Base-by-base conservation (phyloP, 2,113 vertebrate genomes). In the Leucosticte australis region DNA sequence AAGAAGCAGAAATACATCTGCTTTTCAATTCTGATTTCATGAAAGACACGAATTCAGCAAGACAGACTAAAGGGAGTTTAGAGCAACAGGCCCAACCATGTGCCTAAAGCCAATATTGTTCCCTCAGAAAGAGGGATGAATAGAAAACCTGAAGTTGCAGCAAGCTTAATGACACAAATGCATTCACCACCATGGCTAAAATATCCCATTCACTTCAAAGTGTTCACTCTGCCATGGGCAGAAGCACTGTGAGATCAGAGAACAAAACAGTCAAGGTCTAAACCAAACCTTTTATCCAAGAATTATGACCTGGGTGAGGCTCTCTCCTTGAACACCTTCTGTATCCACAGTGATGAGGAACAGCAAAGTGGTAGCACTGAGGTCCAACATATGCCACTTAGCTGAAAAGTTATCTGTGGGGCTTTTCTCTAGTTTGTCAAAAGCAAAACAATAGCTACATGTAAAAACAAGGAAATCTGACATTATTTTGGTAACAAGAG, bases 71-170 rank as follows among this genome's bases (percentile, higher is more conserved):
- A 44, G 7, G 9, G 16, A 53, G 6, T 20, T 57, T 56, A 27
- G 24, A 86, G 7, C 0, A 1, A 53, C 13, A 70, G 70, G 4
- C 15, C 18, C 9, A 37, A 7, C 20, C 2, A 0, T 50, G 7
- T 21, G 5, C 14, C 35, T 68, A 27, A 63, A 64, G 28, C 10
- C 19, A 44, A 42, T 75, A 31, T 16, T 87, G 2, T n/a, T 90
- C n/a, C 14, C 17, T 33, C 31, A 65, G n/a, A 22, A 39, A 28
- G 26, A 68, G 68, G 9, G 17, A 59, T 6, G 7, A 73, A 33
- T 8, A 71, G n/a, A 75, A 79, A 57, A 80, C 41, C 1, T 50
- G 39, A 82, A 80, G 26, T 23, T 28, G 3, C 39, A 59, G 19
- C 23, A 41, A 76, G 8, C 16, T 86, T 82, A 30, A 56, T 35